A percentile compares a stretch with the other conserved stretches of the same genome.
Conservation (phyloP, 2,797 vertebrate species). For the Myotis pilosus region DNA sequence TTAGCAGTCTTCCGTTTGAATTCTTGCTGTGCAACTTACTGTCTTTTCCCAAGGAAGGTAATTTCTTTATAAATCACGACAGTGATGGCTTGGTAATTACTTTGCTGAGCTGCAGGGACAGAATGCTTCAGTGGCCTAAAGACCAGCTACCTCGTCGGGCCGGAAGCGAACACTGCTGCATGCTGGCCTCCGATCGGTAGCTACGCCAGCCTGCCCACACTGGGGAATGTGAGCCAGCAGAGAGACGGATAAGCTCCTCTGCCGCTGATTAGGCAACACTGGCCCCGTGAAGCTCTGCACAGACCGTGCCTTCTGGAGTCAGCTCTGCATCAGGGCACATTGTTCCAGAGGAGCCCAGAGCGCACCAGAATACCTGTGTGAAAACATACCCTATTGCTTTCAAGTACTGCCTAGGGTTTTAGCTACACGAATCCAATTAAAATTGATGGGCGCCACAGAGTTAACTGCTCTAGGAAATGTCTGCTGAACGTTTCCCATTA, state of each 20-base stretch:
- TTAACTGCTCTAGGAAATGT: constrained; percentile 49
- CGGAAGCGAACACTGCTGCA: neutral
- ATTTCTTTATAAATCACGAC: constrained; percentile 57
- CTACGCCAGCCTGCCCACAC: fast-evolving
- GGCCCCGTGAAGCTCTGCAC: neutral
- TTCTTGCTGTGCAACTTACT: neutral
- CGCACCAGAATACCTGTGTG: neutral
- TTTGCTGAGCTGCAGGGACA: constrained; percentile 28
- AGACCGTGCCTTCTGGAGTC: neutral
- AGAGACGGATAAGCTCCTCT: neutral
- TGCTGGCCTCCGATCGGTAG: neutral
- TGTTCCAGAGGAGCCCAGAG: neutral
- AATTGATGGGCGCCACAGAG: constrained; percentile 6
- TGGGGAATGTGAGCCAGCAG: neutral
- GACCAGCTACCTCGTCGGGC: neutral
- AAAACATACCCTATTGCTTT: constrained; percentile 1
- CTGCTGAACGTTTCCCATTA: constrained; percentile 43
- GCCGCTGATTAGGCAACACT: fast-evolving
- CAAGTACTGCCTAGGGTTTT: constrained; percentile 62
- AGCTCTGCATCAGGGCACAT: neutral
- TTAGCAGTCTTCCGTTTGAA: constrained; percentile 27
- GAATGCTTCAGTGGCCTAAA: constrained; percentile 25
- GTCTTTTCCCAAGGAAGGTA: constrained; percentile 44
- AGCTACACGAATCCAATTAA: constrained; percentile 67
- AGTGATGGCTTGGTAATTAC: constrained; percentile 34